Evolutionary conservation across 2,888 invertebrate species (phyloP), one percentile per base, ranked within the genome.

Genomic region (Pecten maximus): DNA sequence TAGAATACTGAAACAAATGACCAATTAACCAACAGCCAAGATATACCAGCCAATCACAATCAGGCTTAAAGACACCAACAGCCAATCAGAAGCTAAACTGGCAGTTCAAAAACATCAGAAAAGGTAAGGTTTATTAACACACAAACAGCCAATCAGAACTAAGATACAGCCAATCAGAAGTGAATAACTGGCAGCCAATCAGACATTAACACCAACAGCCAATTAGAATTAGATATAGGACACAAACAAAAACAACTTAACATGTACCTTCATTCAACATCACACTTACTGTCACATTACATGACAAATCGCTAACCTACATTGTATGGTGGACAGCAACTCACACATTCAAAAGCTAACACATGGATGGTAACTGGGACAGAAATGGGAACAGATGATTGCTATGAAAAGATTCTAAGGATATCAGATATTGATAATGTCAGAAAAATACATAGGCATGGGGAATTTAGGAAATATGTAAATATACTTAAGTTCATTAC

Each of bases 111-210:
- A n/a, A n/a, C n/a, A n/a, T n/a, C n/a, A n/a, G n/a, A 44, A 44
- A 4, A 44, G 44, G 8, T 44, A 44, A 12, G 16, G 16, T 10
- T 86, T 10, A 28, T 28, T 35, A 8, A 86, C 6, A 4, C 28
- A 35, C 28, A 86, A 86, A 35, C 39, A 87, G 23, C 23, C 87
- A 87, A 87, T 87, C 87, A 87, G 28, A 87, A 39, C 40, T 60
- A 28, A 60, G 4, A n/a, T 60, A 60, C 60, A n/a, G 16, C 50
- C 50, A 54, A 28, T 28, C 87, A 87, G 23, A 87, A n/a, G n/a
- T 16, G 3, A 16, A 10, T 12, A 28, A 28, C 4, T n/a, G 4
- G 16, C 15, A 50, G 50, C 50, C 50, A 28, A 28, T 60, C 6
- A 28, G n/a, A 8, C 1, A 2, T 2, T 8, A 6, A 60, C 28